Evolutionary conservation across 2,113 vertebrate species (phyloP).

Genomic region (Melanerpes formicivorus): DNA sequence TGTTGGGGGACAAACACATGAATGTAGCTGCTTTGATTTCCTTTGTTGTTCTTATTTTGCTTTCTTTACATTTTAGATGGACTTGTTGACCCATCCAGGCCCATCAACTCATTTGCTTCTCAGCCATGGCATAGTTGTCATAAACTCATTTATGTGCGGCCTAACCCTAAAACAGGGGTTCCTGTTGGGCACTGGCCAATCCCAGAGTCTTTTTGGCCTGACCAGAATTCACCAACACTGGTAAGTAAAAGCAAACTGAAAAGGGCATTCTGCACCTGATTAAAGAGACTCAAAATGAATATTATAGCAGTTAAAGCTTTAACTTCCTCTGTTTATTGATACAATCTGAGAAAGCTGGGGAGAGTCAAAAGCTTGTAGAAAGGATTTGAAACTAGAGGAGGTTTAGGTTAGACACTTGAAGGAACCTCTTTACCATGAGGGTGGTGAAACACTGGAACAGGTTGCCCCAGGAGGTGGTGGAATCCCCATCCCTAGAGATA

Average conservation of each 20-base stretch:
- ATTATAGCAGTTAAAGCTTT: not conserved
- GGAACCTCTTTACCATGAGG: too few species aligned
- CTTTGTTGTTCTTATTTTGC: constrained; percentile 36
- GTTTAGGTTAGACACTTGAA: too few species aligned
- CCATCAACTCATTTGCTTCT: constrained; percentile 76
- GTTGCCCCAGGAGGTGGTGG: too few species aligned
- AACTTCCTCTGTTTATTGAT: not conserved
- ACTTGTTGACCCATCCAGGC: constrained; percentile 75
- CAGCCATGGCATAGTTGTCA: constrained; percentile 85
- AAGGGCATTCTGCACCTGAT: not conserved
- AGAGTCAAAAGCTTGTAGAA: too few species aligned
- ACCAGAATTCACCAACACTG: constrained; percentile 85
- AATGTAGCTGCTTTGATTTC: not conserved
- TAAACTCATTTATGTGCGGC: constrained; percentile 85
- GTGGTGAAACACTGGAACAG: too few species aligned
- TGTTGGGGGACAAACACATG: not conserved
- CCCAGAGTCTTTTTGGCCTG: constrained; percentile 86
- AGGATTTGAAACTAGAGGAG: too few species aligned
- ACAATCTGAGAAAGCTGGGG: not conserved
- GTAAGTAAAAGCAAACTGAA: constrained; percentile 73
- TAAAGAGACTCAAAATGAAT: not conserved
- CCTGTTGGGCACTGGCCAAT: constrained; percentile 87
- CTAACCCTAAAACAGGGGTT: constrained; percentile 86
- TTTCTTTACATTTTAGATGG: constrained; percentile 79
- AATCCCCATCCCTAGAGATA: too few species aligned